Conservation (phyloP, 2,888 invertebrate species). For the Gerris lacustris region DNA sequence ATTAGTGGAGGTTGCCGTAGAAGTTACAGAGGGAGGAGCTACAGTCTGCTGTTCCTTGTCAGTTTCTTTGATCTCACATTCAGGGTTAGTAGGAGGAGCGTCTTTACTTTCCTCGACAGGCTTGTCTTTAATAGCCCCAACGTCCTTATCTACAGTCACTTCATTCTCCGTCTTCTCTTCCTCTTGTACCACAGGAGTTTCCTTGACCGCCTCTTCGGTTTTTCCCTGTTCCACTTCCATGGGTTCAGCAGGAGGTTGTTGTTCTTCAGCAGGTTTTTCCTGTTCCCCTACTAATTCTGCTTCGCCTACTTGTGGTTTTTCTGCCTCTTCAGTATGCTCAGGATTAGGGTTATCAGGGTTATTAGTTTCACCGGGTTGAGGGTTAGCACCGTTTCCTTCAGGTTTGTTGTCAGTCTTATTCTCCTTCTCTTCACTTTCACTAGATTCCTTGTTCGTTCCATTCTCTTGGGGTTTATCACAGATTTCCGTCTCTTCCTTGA, state of each 20-base stretch:
- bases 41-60: not conserved
- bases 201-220: slow-evolving; percentile 20
- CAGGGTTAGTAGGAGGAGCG: not conserved
- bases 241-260: slow-evolving; percentile 20
- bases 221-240: slow-evolving; percentile 6
- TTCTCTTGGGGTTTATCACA: slow-evolving; percentile 29
- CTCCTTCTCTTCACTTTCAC: slow-evolving; percentile 21
- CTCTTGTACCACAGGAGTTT: slow-evolving; percentile 25
- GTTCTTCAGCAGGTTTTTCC: slow-evolving; percentile 9
- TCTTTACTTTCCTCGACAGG: not conserved
- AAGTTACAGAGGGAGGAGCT: not conserved
- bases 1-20: not conserved
- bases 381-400: slow-evolving; percentile 8
- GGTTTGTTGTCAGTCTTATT: not conserved
- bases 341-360: slow-evolving; percentile 7
- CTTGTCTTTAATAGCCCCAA: not conserved
- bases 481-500: slow-evolving; percentile 28
- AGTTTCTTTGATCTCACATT: slow-evolving; percentile 17
- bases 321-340: not conserved
- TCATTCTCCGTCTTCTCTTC: slow-evolving; percentile 27
- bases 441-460: slow-evolving; percentile 26
- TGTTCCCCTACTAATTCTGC: slow-evolving; percentile 29
- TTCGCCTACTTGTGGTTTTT: slow-evolving; percentile 26
- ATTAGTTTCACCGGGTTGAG: slow-evolving; percentile 20
- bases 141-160: slow-evolving; percentile 20